Evolutionary conservation across 2,888 invertebrate species (phyloP).

Genomic region (Volucella zonaria): DNA sequence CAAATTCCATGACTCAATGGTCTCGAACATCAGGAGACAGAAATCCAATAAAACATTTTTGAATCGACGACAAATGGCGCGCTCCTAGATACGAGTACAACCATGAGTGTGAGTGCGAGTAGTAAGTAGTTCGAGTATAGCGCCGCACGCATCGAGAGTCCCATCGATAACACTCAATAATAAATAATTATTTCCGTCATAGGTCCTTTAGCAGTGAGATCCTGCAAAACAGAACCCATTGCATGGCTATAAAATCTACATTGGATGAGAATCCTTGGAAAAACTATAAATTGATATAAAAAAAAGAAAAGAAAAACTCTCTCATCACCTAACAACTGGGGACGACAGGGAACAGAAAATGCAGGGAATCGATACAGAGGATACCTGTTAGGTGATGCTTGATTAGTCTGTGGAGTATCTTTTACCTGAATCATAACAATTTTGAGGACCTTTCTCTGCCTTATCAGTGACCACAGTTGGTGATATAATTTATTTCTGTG

Average conservation of each 20-base stretch:
- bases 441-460: conserved; percentile 9
- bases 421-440: conserved; percentile 8
- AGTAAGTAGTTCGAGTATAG: conserved; percentile 1
- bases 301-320: conserved; percentile 8
- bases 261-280: conserved; percentile 62
- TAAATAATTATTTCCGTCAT: conserved; percentile 72
- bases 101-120: too few species aligned
- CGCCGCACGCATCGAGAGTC: conserved; percentile 54
- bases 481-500: conserved; percentile 69
- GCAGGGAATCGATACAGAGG: conserved; percentile 6
- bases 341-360: too few species aligned
- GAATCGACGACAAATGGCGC: conserved; percentile 56
- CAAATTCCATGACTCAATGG: conserved; percentile 58
- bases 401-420: conserved; percentile 15
- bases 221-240: conserved; percentile 52
- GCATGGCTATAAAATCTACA: conserved; percentile 33
- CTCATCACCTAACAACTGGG: conserved; percentile 15
- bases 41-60: conserved; percentile 61
- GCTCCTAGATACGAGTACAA: conserved; percentile 23
- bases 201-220: conserved; percentile 53
- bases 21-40: conserved; percentile 54
- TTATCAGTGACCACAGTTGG: conserved; percentile 69
- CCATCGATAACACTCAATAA: conserved; percentile 69
- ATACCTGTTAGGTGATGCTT: conserved; percentile 36
- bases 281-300: conserved; percentile 56